Conservation (phyloP, 1,140 invertebrate genomes). For the Chrysopa pallens region DNA sequence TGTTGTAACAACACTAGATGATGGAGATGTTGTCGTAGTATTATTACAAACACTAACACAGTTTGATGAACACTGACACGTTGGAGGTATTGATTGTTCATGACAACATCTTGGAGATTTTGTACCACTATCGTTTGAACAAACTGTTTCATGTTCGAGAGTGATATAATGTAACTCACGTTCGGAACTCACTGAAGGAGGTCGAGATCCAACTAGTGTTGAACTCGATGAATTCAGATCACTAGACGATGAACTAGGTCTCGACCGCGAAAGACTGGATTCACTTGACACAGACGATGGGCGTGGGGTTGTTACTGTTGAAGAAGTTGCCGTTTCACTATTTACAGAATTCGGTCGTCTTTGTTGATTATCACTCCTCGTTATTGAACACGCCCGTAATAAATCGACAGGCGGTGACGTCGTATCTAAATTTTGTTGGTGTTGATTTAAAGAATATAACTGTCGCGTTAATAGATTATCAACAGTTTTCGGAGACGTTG, state of each 20-base stretch:
- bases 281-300: conserved; percentile 19
- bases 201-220: conserved; percentile 19
- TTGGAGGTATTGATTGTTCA: conserved; percentile 1
- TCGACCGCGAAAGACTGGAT: conserved; percentile 9
- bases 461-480: conserved; percentile 1
- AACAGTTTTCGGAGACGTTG: neutral
- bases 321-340: conserved; percentile 7
- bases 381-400: conserved; percentile 16
- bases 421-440: neutral
- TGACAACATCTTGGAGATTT: conserved; percentile 3
- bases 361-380: neutral
- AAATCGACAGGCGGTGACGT: conserved; percentile 12
- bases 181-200: conserved; percentile 26
- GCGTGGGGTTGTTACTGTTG: conserved; percentile 7
- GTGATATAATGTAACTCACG: conserved; percentile 42
- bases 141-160: conserved; percentile 32
- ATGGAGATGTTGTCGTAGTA: conserved; percentile 4
- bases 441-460: neutral
- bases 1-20: conserved; percentile 19
- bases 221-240: conserved; percentile 15
- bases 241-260: conserved; percentile 12
- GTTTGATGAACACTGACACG: conserved; percentile 1
- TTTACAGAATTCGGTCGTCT: conserved; percentile 17
- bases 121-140: conserved; percentile 6
- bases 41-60: conserved; percentile 6